Conservation (phyloP, 53 echinoderm and acorn worm species). For the Holothuria leucospilota region DNA sequence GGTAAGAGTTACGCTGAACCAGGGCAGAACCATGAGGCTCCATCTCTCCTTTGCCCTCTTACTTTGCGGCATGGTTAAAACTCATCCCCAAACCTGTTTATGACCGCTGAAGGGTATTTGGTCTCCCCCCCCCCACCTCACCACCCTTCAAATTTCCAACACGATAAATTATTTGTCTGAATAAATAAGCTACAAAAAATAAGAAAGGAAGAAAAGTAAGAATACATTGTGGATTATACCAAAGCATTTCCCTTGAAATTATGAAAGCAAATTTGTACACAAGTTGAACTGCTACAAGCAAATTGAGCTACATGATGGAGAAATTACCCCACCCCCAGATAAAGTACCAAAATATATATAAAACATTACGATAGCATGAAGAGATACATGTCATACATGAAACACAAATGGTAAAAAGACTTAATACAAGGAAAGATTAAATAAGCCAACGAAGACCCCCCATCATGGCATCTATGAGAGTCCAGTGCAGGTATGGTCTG, state of each 20-base stretch:
- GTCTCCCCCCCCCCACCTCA: no score
- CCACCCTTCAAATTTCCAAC: no score
- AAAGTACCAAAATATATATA: constrained; percentile 40
- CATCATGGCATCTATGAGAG: background rate
- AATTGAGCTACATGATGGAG: no score
- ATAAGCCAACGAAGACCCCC: background rate
- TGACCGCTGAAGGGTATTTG: no score
- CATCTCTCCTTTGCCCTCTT: no score
- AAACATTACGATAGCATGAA: constrained; percentile 21
- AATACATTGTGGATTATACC: constrained; percentile 31
- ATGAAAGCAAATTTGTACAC: constrained; percentile 7
- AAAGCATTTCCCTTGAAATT: constrained; percentile 3
- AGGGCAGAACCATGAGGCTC: no score
- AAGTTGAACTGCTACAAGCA: no score
- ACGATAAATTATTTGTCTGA: background rate
- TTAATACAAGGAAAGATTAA: constrained; percentile 29
- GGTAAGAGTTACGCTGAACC: no score
- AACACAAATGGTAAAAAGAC: constrained; percentile 42
- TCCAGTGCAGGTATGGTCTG: no score
- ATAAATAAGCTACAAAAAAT: constrained; percentile 24
- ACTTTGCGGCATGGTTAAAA: no score
- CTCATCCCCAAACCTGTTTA: no score
- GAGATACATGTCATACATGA: constrained; percentile 25
- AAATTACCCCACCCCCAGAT: background rate
- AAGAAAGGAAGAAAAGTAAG: constrained; percentile 1